Conservation (phyloP, 23 tunicate genomes). For the Clavelina lepadiformis region DNA sequence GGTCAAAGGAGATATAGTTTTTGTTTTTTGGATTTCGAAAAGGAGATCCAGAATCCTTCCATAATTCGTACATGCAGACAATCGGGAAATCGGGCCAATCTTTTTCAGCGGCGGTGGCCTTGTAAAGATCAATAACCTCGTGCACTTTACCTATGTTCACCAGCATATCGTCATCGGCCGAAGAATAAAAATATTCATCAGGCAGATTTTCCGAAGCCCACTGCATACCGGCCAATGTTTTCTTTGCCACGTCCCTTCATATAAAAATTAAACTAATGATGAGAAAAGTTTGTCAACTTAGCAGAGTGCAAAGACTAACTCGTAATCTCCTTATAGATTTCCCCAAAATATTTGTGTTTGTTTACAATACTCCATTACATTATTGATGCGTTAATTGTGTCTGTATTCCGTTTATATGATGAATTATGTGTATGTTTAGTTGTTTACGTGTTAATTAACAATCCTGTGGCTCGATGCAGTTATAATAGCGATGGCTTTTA, state of each 20-base stretch:
- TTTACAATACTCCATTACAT: too few relatives aligned
- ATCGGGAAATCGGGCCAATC: conserved; percentile 20
- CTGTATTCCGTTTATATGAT: too few relatives aligned
- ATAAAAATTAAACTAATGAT: too few relatives aligned
- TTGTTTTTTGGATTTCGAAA: not conserved
- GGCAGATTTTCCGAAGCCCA: conserved; percentile 20
- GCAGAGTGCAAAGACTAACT: too few relatives aligned
- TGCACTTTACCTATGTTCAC: conserved; percentile 13
- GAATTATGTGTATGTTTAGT: too few relatives aligned
- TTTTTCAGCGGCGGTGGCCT: not conserved
- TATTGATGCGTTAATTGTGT: too few relatives aligned
- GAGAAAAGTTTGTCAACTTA: too few relatives aligned
- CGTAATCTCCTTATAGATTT: too few relatives aligned
- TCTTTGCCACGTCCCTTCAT: not conserved
- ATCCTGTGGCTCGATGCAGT: too few relatives aligned
- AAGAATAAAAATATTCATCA: conserved; percentile 3
- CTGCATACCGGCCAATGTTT: conserved; percentile 19
- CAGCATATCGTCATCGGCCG: conserved; percentile 20
- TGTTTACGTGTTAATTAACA: too few relatives aligned
- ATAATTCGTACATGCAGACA: conserved; percentile 3
- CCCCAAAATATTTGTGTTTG: too few relatives aligned
- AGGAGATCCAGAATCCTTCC: not conserved
- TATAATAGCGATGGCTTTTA: too few relatives aligned
- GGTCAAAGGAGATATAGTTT: conserved; percentile 3
- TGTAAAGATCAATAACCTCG: not conserved